These are phyloP conservation scores for Ormyrus pomaceus DNA, from an alignment of 2,888 invertebrate genomes.

Conservation along the genomic window DNA sequence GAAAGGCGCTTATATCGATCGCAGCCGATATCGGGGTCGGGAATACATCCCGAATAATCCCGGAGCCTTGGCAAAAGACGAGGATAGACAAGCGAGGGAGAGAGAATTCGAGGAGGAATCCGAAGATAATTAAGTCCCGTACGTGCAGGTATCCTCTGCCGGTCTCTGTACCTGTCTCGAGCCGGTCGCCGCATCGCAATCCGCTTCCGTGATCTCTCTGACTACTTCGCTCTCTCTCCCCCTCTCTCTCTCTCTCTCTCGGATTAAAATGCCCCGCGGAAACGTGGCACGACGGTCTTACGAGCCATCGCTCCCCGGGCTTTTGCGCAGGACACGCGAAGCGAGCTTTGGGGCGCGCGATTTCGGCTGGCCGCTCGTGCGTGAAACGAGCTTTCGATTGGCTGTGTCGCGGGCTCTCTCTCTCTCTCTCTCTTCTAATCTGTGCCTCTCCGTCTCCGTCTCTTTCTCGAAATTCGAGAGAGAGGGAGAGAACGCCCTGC, in stretches of 20 bases:
- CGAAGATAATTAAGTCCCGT: constrained; percentile 43
- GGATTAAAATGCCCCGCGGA: constrained; percentile 60
- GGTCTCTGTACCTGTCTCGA: constrained; percentile 15
- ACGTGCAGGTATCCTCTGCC: constrained; percentile 26
- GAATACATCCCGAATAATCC: constrained; percentile 21
- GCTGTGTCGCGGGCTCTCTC: background rate
- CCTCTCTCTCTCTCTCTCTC: constrained; percentile 30
- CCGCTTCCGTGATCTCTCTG: constrained; percentile 21
- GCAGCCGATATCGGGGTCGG: background rate
- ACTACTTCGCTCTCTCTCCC: background rate
- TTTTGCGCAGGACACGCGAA: constrained; percentile 12
- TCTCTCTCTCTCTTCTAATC: constrained; percentile 12
- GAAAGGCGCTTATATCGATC: constrained; percentile 25
- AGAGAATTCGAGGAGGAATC: constrained; percentile 1
- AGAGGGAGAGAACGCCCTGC: background rate
- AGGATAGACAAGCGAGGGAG: background rate
- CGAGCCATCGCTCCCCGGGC: background rate
- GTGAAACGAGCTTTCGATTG: constrained; percentile 63
- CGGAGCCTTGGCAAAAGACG: constrained; percentile 14
- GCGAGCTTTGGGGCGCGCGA: background rate
- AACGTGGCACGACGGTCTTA: constrained; percentile 50
- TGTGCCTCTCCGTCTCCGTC: constrained; percentile 7
- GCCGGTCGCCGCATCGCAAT: too few species aligned
- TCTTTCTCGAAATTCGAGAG: constrained; percentile 26
- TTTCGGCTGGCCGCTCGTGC: constrained; percentile 54